phyloP scores from a whole-genome alignment of 2,797 vertebrate genomes.

The Selene dorsalis region DNA sequence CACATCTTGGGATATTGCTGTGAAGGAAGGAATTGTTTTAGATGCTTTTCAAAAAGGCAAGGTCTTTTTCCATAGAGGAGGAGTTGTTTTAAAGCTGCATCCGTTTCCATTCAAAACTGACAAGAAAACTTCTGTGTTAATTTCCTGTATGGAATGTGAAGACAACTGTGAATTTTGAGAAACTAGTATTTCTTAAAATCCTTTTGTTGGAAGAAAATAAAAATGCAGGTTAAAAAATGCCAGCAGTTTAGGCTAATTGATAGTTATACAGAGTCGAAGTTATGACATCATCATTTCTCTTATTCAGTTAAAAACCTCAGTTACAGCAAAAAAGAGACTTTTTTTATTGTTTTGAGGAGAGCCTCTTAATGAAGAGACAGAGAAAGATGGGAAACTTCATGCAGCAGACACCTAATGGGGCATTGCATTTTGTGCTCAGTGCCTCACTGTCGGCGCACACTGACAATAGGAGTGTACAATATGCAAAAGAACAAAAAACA shows the following conservation, averaged over 20 bases:
- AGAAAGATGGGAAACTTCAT: neutral
- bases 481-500: no score
- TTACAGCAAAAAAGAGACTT: neutral
- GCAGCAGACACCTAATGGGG: no score
- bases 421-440: no score
- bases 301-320: neutral
- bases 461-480: no score
- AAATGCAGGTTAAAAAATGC: neutral
- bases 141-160: no score
- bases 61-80: neutral
- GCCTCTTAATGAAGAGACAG: neutral
- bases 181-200: no score
- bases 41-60: neutral
- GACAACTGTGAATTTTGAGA: no score
- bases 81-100: neutral
- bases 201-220: no score
- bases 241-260: neutral
- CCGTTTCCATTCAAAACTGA: neutral
- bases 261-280: neutral
- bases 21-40: neutral
- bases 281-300: neutral
- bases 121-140: no score
- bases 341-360: neutral
- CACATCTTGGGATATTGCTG: constrained; percentile 14
- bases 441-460: no score